These are phyloP conservation scores for Oryzias melastigma DNA, from an alignment of 2,113 vertebrate species.

Conservation along the genomic window DNA sequence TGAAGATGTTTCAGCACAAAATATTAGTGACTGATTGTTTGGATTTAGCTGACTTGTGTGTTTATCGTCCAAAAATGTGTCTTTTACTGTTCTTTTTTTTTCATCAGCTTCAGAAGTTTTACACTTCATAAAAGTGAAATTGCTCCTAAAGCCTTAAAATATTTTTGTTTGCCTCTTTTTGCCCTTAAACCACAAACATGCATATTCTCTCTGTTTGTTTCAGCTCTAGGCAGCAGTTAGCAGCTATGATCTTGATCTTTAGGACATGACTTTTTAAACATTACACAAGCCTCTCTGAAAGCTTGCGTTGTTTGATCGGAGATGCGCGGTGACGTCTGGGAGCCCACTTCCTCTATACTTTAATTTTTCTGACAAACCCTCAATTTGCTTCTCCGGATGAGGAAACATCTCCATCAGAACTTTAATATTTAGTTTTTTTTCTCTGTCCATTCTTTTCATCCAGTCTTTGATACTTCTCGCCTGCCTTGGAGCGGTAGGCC, in stretches of 20 bases:
- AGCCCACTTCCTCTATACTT: constrained; percentile 4
- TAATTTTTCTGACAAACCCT: constrained; percentile 2
- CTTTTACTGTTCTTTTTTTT: background rate
- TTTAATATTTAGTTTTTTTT: constrained; percentile 9
- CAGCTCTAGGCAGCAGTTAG: constrained; percentile 9
- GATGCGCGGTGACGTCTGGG: constrained; percentile 4
- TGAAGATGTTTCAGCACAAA: too few species aligned
- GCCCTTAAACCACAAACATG: background rate
- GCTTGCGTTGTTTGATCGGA: constrained; percentile 21
- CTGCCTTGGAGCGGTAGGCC: constrained; percentile 80
- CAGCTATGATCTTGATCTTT: constrained; percentile 15
- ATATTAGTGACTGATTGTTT: too few species aligned
- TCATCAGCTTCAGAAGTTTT: constrained; percentile 46
- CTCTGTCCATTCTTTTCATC: background rate
- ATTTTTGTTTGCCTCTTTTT: constrained; percentile 32
- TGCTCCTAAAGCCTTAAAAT: constrained; percentile 39
- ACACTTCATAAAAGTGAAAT: constrained; percentile 69
- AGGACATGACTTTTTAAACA: background rate
- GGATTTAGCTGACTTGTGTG: background rate
- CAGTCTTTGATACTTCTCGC: constrained; percentile 88
- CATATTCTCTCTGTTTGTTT: background rate
- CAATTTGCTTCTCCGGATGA: background rate
- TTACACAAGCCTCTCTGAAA: constrained; percentile 15
- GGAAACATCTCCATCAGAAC: background rate
- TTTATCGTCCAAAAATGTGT: constrained; percentile 7